Conservation (phyloP, 1,140 invertebrate genomes). For the Bombus ignitus region DNA sequence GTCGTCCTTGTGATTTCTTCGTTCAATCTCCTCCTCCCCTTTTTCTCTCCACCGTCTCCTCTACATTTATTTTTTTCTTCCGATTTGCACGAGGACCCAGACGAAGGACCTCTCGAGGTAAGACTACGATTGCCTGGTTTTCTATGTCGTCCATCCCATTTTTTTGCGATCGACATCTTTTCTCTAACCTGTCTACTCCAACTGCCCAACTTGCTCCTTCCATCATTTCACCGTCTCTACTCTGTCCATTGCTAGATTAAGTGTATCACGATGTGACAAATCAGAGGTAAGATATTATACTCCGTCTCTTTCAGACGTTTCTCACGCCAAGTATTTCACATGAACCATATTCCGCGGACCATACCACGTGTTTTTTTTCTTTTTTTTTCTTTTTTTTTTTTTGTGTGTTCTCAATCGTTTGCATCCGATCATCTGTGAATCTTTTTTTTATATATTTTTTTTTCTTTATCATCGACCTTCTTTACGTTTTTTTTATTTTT, state of each 20-base stretch:
- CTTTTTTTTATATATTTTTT: no score
- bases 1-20: slow-evolving; percentile 54
- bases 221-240: background rate
- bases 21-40: slow-evolving; percentile 13
- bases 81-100: slow-evolving; percentile 39
- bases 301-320: slow-evolving; percentile 19
- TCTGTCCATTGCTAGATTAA: slow-evolving; percentile 44
- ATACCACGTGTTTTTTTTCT: background rate
- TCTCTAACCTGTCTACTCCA: background rate
- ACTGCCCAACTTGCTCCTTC: background rate
- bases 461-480: background rate
- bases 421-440: slow-evolving; percentile 4
- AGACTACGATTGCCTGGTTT: slow-evolving; percentile 54
- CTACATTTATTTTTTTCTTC: slow-evolving; percentile 22
- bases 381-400: background rate
- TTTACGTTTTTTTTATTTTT: slow-evolving; percentile 11
- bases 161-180: slow-evolving; percentile 14
- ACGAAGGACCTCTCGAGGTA: slow-evolving; percentile 51
- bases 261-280: slow-evolving; percentile 38
- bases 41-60: background rate
- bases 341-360: background rate
- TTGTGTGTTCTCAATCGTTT: slow-evolving; percentile 1
- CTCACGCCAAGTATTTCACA: slow-evolving; percentile 3
- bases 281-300: slow-evolving; percentile 48
- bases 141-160: slow-evolving; percentile 38